Evolutionary conservation across 2,888 invertebrate species (phyloP).

Genomic region (Melolontha melolontha): DNA sequence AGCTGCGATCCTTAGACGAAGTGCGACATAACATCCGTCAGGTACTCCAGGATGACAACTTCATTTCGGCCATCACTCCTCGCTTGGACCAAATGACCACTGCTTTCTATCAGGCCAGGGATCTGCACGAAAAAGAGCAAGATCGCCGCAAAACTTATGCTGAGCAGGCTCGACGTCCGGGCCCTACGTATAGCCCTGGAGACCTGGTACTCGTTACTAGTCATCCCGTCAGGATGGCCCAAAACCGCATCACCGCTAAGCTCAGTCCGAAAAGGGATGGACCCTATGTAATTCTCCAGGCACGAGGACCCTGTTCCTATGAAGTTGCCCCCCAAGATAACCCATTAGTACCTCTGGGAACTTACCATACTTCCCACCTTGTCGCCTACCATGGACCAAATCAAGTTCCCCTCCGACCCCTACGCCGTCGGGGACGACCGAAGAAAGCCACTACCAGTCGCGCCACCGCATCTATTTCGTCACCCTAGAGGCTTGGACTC

Average conservation of each 20-base stretch:
- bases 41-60: constrained; percentile 4
- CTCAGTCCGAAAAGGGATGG: constrained; percentile 6
- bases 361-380: constrained; percentile 41
- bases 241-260: neutral
- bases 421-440: neutral
- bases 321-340: constrained; percentile 10
- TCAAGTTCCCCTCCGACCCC: constrained; percentile 1
- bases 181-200: neutral
- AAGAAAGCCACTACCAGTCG: neutral
- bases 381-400: constrained; percentile 43
- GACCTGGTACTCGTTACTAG: neutral
- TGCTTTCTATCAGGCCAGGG: neutral
- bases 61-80: neutral
- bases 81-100: neutral
- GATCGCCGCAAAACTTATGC: neutral
- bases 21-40: neutral
- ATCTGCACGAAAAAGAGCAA: neutral
- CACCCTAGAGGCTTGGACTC: no score
- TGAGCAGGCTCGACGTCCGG: neutral
- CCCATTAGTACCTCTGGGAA: constrained; percentile 36
- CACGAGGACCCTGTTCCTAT: neutral
- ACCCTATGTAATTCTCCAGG: neutral
- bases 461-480: no score
- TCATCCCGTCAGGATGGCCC: neutral
- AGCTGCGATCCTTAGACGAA: neutral